Conservation (phyloP, 2,113 vertebrate species). For the Colaptes auratus region DNA sequence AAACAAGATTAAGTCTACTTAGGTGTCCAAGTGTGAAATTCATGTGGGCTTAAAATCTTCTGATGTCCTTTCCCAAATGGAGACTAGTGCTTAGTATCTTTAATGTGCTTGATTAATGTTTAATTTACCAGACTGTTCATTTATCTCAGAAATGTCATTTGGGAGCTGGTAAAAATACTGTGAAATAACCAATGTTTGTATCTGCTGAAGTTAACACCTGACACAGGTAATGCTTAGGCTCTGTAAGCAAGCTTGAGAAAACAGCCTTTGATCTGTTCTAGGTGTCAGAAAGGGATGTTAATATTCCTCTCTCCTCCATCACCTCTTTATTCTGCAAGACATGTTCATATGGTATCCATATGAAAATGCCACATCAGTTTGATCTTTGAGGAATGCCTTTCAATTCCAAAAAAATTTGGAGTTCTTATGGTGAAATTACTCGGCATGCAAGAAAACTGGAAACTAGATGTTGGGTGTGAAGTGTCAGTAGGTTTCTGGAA, state of each 20-base stretch:
- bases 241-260: not conserved
- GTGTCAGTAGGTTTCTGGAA: not conserved
- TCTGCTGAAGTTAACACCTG: not conserved
- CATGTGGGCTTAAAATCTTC: not conserved
- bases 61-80: not conserved
- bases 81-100: not conserved
- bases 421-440: not conserved
- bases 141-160: not conserved
- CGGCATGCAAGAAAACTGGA: not conserved
- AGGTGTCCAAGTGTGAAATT: not conserved
- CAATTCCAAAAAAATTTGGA: not conserved
- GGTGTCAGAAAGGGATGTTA: slow-evolving; percentile 3
- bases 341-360: not conserved
- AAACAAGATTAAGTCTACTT: not conserved
- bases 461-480: not conserved
- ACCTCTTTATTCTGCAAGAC: not conserved
- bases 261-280: not conserved
- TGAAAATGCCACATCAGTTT: not conserved
- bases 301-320: not conserved
- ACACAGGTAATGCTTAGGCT: no score
- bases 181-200: not conserved
- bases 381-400: slow-evolving; percentile 13
- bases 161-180: not conserved
- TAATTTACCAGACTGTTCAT: not conserved
- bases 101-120: not conserved